These are phyloP conservation scores for Drosophila kepulauana DNA, from an alignment of 1,140 invertebrate genomes.

Conservation along the genomic window DNA sequence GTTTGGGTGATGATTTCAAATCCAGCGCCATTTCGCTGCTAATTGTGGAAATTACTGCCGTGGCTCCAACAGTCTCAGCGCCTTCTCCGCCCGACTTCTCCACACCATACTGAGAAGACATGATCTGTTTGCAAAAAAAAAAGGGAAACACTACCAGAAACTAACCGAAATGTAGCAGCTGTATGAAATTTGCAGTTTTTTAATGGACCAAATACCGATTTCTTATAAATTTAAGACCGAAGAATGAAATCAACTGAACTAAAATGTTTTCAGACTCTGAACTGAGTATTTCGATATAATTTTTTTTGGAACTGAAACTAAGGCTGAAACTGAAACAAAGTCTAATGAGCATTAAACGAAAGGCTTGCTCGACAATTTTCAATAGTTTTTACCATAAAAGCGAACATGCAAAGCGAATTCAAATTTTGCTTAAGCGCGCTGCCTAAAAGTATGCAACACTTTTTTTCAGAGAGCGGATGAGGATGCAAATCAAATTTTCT, in stretches of 20 bases:
- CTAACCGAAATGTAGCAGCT: slow-evolving; percentile 7
- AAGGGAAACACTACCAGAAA: not conserved
- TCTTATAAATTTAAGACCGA: slow-evolving; percentile 33
- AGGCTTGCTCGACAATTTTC: not conserved
- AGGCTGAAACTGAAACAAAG: not conserved
- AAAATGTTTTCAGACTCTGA: slow-evolving; percentile 24
- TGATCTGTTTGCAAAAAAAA: slow-evolving; percentile 17
- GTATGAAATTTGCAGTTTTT: slow-evolving; percentile 15
- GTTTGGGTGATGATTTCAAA: slow-evolving; percentile 67
- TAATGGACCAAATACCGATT: slow-evolving; percentile 28
- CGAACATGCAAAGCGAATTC: not conserved
- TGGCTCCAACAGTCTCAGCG: slow-evolving; percentile 23
- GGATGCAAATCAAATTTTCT: too few relatives aligned
- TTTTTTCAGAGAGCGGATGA: not conserved
- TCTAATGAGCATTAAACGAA: not conserved
- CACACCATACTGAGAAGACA: slow-evolving; percentile 46
- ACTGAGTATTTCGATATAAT: not conserved
- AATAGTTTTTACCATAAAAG: not conserved
- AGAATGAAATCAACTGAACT: slow-evolving; percentile 41
- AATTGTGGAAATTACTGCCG: slow-evolving; percentile 18
- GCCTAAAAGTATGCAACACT: slow-evolving; percentile 60
- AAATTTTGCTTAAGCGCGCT: not conserved
- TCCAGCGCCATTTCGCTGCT: slow-evolving; percentile 63
- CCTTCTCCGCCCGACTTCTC: slow-evolving; percentile 30
- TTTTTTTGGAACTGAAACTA: not conserved